Base-by-base conservation (phyloP, 2,113 vertebrate genomes). In the Strix uralensis region DNA sequence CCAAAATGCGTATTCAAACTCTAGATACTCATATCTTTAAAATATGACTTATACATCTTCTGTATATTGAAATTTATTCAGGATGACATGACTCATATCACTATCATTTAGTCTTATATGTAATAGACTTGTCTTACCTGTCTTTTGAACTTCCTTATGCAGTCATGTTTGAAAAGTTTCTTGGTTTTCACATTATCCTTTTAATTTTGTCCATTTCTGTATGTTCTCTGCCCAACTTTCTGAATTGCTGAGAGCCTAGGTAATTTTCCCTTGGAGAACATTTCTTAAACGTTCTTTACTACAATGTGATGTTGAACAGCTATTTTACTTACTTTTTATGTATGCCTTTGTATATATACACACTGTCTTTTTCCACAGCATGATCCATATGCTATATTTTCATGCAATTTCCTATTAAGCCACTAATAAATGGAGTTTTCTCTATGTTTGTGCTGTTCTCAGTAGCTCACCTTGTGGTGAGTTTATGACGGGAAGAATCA, bases 391-490 rank as follows among this genome's bases (percentile, higher is more conserved):
- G 42, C 38, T 88, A 1, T 27, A 5, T 77, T 81, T 73, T 66
- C 6, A n/a, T 81, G 21, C 19, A 22, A 8, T 91, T 92, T 89
- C 15, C 5, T 51, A 8, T 54, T 71, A 51, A 78, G 27, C 4
- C 8, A n/a, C 16, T 55, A 27, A 54, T 7, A 66, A 84, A n/a
- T 62, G 1, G 25, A n/a, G 2, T 62, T 84, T 87, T 66, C 36
- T n/a, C 0, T 55, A 22, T 15, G 6, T 54, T 66, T 94, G 2
- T 88, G 9, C 40, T 71, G 10, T 69, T 90, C 27, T 70, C 11
- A 26, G 40, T 57, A 25, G 20, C 16, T 65, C 14, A 34, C 3
- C 4, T 83, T 0, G 0, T 19, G 8, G 9, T 70, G 23, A 62
- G 25, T 21, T 80, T 83, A 79, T 52, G 8, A 29, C 15, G 4